Percentiles rank a stretch among this genome's conserved stretches.
These are phyloP conservation scores for Mola mola DNA, from an alignment of 2,113 vertebrate genomes.

Conservation along the genomic window DNA sequence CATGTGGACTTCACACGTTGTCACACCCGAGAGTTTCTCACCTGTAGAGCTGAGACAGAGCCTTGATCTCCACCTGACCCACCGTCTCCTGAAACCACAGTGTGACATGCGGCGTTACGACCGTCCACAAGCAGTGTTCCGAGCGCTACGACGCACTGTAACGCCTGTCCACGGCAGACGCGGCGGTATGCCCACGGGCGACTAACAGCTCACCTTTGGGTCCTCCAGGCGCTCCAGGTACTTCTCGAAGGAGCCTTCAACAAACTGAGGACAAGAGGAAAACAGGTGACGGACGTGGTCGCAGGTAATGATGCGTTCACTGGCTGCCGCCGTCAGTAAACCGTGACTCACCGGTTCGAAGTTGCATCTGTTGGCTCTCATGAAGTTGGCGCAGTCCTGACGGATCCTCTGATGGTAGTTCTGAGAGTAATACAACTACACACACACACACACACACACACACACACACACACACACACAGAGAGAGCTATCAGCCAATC, in stretches of 20 bases:
- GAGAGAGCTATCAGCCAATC: no score
- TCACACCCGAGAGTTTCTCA: slow-evolving; percentile 34
- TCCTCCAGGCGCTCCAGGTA: slow-evolving; percentile 93
- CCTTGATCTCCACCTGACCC: slow-evolving; percentile 94
- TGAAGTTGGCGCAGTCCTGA: slow-evolving; percentile 87
- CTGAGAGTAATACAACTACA: slow-evolving; percentile 82
- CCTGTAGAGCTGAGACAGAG: slow-evolving; percentile 91
- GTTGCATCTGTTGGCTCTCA: slow-evolving; percentile 85
- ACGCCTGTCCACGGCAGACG: background rate
- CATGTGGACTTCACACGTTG: no score
- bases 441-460: slow-evolving; percentile 4
- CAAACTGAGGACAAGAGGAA: slow-evolving; percentile 81
- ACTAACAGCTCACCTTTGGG: slow-evolving; percentile 91
- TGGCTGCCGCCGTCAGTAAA: no score
- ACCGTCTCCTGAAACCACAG: slow-evolving; percentile 87
- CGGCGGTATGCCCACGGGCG: no score
- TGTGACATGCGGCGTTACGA: background rate
- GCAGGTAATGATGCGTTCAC: no score
- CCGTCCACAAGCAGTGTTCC: background rate
- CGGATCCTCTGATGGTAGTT: slow-evolving; percentile 89
- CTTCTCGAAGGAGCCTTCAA: slow-evolving; percentile 97
- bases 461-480: slow-evolving; percentile 1
- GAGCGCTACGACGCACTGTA: background rate
- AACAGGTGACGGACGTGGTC: no score
- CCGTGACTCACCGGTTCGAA: slow-evolving; percentile 90